Conservation (phyloP, 2,888 invertebrate species). For the Mimachlamys varia region DNA sequence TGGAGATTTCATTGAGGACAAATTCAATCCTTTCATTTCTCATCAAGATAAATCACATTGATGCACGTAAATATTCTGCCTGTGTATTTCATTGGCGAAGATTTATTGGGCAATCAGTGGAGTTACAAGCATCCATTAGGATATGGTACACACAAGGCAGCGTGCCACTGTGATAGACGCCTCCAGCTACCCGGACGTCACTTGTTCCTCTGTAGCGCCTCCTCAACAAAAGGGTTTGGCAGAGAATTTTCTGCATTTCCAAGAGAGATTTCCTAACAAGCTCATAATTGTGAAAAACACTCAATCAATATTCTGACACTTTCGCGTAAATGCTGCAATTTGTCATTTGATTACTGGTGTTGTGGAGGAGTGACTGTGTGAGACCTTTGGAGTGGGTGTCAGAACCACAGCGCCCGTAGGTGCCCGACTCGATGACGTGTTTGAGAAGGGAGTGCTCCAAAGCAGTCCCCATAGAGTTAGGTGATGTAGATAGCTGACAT, state of each 20-base stretch:
- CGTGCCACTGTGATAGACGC: neutral
- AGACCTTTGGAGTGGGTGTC: slow-evolving; percentile 26
- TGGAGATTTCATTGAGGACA: too few species aligned
- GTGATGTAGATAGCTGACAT: neutral
- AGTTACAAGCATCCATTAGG: neutral
- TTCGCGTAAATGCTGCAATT: slow-evolving; percentile 5
- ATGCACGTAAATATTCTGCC: neutral
- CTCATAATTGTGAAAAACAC: neutral
- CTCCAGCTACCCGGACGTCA: neutral
- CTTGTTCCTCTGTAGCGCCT: neutral
- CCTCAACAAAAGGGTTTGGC: neutral
- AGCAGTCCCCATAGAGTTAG: neutral
- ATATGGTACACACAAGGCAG: neutral
- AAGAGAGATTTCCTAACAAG: slow-evolving; percentile 24
- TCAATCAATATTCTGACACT: slow-evolving; percentile 32
- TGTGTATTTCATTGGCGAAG: neutral
- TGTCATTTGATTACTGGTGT: slow-evolving; percentile 28
- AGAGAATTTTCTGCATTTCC: neutral
- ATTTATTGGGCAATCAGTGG: neutral
- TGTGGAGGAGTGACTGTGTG: neutral
- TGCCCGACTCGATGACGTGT: neutral
- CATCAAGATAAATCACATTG: neutral
- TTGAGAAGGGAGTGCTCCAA: neutral
- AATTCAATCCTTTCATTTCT: neutral
- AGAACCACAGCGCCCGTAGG: neutral